Conservation (phyloP, 2,113 vertebrate genomes). For the Gobio gobio region DNA sequence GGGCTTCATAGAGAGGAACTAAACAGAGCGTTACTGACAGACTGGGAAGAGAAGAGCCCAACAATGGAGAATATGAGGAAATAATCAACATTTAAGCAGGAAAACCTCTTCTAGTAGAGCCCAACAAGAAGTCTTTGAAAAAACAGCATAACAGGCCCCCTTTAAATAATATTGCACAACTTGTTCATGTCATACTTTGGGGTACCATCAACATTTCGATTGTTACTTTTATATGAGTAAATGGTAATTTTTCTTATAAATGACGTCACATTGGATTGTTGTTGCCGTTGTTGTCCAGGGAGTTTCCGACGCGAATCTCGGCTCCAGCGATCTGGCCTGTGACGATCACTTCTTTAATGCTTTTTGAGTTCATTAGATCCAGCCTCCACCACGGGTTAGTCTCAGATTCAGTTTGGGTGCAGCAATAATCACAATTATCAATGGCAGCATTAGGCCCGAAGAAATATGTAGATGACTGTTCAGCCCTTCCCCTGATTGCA, state of each 20-base stretch:
- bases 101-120: too few species aligned
- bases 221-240: neutral
- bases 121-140: too few species aligned
- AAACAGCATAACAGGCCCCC: too few species aligned
- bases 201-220: neutral
- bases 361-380: neutral
- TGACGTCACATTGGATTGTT: neutral
- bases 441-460: neutral
- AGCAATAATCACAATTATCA: fast-evolving
- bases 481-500: neutral
- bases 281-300: neutral
- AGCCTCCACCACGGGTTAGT: neutral
- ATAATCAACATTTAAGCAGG: too few species aligned
- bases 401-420: neutral
- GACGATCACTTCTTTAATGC: neutral
- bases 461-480: neutral
- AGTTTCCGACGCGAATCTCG: neutral
- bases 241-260: neutral
- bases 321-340: neutral
- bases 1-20: too few species aligned
- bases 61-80: too few species aligned
- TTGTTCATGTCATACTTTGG: neutral
- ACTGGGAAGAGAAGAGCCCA: too few species aligned
- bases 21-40: too few species aligned
- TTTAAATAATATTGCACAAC: neutral